Evolutionary conservation across 2,888 invertebrate species (phyloP), one percentile per base, ranked within the genome.

Genomic region (Ormyrus thymus): DNA sequence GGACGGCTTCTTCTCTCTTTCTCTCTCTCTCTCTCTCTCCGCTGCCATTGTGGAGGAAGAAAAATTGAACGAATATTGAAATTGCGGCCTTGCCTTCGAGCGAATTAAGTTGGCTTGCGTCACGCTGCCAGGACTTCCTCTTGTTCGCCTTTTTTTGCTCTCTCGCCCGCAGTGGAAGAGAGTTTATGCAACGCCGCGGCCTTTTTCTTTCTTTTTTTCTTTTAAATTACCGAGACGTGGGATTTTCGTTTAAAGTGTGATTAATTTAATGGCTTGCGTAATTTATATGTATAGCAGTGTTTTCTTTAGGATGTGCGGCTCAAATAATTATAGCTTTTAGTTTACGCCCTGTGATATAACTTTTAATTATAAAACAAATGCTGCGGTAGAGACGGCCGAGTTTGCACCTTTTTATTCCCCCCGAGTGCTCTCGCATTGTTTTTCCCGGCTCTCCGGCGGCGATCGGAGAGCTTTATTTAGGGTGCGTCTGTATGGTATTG

Each of bases 171-270:
- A 56, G 15, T 29, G 11, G 5, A 51, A 46, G 13, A 43, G 48
- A 58, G 13, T 8, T 9, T 11, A 45, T n/a, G 62, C 29, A n/a
- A 9, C 8, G 29, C 29, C 43, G 11, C 53, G 15, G 50, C 51
- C 5, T 53, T 50, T 10, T 43, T 51, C 11, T 43, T 66, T 29
- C 59, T 29, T 10, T 59, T 4, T 59, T 29, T 59, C 11, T 53
- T 66, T 66, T 66, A 65, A 29, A 65, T 65, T 65, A 51, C 15
- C 29, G 29, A 65, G 50, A 65, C 8, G 4, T 11, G 64, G 45
- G 50, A 64, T 64, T 13, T 48, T 64, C 48, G 13, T 48, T 48
- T 64, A 9, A 29, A 64, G 50, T 51, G 29, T 29, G 50, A 65
- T 65, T 65, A 65, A 65, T 65, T 65, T 15, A 13, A 51, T 15